A percentile compares a stretch with the other conserved stretches of the same genome.
Evolutionary conservation across 1,140 invertebrate genomes (phyloP).

Genomic region (Vanessa tameamea): DNA sequence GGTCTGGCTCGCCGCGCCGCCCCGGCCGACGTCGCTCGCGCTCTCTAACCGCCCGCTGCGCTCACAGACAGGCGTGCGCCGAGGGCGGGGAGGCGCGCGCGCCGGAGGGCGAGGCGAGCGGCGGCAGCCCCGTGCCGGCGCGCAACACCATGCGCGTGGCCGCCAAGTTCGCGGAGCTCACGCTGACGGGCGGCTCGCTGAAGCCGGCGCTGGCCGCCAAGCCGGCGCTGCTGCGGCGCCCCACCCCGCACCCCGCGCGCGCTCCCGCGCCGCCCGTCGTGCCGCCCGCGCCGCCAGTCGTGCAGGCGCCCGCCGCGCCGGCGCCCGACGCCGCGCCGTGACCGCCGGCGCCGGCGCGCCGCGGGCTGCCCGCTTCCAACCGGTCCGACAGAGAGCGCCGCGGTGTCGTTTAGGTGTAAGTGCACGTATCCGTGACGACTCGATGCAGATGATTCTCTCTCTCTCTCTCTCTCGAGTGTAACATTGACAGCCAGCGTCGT

Average conservation of each 20-base stretch:
- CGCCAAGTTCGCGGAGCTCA: slow-evolving; percentile 83
- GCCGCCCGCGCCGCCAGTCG: slow-evolving; percentile 13
- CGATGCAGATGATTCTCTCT: slow-evolving; percentile 14
- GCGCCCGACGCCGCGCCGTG: slow-evolving; percentile 6
- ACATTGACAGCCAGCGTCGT: too few species aligned
- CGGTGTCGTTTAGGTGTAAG: slow-evolving; percentile 3
- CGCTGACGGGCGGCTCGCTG: slow-evolving; percentile 80
- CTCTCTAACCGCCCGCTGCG: slow-evolving; percentile 7
- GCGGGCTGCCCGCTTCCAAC: not conserved
- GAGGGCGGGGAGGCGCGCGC: slow-evolving; percentile 24
- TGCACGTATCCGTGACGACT: slow-evolving; percentile 25
- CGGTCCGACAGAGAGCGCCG: not conserved
- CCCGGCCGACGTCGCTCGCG: not conserved
- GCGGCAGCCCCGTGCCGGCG: slow-evolving; percentile 80
- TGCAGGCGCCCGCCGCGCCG: slow-evolving; percentile 24
- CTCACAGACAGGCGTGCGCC: slow-evolving; percentile 18
- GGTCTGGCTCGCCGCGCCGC: slow-evolving; percentile 18
- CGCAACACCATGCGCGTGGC: slow-evolving; percentile 82
- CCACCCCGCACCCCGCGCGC: slow-evolving; percentile 77
- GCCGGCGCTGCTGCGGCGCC: slow-evolving; percentile 88
- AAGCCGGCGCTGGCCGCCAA: slow-evolving; percentile 88
- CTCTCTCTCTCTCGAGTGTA: not conserved
- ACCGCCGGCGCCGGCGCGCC: slow-evolving; percentile 11
- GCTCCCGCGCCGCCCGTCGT: slow-evolving; percentile 26
- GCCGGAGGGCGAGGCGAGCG: slow-evolving; percentile 11